Percentiles rank a stretch among this genome's conserved stretches.
phyloP scores from a whole-genome alignment of 2,797 vertebrate species.

The Hylomyscus alleni region DNA sequence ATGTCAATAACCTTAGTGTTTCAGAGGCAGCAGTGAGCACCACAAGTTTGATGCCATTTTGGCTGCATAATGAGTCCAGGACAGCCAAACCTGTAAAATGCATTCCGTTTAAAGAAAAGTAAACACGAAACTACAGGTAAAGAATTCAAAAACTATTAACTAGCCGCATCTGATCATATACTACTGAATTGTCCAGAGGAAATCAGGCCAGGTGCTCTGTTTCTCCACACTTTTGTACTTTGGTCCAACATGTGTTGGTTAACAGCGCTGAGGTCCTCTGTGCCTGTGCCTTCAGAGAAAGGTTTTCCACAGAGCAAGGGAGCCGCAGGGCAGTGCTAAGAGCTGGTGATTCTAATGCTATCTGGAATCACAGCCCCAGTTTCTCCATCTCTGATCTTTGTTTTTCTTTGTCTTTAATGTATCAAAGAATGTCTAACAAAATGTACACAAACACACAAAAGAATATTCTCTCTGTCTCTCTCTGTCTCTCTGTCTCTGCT shows the following conservation, averaged over 20 bases:
- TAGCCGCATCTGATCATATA: not conserved
- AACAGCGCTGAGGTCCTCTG: not conserved
- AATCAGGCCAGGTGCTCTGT: not conserved
- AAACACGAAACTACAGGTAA: not conserved
- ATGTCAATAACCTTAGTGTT: not conserved
- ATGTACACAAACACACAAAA: no score
- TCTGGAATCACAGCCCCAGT: not conserved
- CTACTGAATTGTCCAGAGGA: not conserved
- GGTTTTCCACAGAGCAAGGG: not conserved
- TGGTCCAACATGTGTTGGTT: no score
- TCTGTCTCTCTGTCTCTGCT: not conserved
- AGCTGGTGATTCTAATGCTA: not conserved
- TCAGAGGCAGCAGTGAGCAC: no score
- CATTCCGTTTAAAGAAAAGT: not conserved
- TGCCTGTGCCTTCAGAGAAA: not conserved
- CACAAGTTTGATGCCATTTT: not conserved
- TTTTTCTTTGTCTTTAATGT: not conserved
- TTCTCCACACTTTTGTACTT: not conserved
- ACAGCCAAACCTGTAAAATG: not conserved
- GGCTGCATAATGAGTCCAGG: not conserved
- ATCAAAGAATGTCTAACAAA: not conserved
- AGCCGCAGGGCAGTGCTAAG: not conserved
- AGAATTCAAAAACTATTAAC: not conserved
- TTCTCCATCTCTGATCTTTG: not conserved
- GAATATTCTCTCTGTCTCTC: not conserved